Evolutionary conservation across 2,888 invertebrate genomes (phyloP).

Genomic region (Bembecia ichneumoniformis): DNA sequence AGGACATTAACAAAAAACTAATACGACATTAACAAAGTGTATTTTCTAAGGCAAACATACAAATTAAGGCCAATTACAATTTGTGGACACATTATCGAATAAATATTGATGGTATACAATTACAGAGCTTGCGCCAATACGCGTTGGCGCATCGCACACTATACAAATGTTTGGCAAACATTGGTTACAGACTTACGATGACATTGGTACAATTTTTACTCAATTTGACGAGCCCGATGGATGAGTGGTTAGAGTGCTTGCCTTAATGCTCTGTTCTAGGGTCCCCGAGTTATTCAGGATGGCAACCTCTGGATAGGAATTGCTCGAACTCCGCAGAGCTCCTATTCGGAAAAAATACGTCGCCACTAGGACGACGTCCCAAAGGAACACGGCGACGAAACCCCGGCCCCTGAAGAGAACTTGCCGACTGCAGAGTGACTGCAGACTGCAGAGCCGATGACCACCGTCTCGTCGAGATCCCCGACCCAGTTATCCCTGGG

Average conservation of each 20-base stretch:
- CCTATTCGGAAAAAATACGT: too few species aligned
- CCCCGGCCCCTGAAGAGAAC: too few species aligned
- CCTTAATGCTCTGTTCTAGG: too few species aligned
- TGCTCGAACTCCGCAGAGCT: slow-evolving; percentile 10
- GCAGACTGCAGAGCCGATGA: too few species aligned
- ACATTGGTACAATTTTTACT: slow-evolving; percentile 13
- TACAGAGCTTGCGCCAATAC: slow-evolving; percentile 1
- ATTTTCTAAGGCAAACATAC: slow-evolving; percentile 11
- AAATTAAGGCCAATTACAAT: slow-evolving; percentile 20
- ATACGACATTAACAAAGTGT: slow-evolving; percentile 11
- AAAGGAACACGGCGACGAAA: too few species aligned
- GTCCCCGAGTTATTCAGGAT: slow-evolving; percentile 6
- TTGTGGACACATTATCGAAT: slow-evolving; percentile 35
- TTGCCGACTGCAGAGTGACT: neutral
- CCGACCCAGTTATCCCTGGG: too few species aligned
- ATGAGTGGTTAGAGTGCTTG: too few species aligned
- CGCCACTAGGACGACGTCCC: too few species aligned
- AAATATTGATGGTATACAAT: slow-evolving; percentile 29
- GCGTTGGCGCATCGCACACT: slow-evolving; percentile 5
- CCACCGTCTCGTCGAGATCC: too few species aligned
- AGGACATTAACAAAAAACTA: too few species aligned
- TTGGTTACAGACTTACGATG: slow-evolving; percentile 7
- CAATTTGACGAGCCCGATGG: too few species aligned
- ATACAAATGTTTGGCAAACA: neutral
- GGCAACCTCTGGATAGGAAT: slow-evolving; percentile 7